phyloP scores from a whole-genome alignment of 2,888 invertebrate species.

The Ormyrus rosae region DNA sequence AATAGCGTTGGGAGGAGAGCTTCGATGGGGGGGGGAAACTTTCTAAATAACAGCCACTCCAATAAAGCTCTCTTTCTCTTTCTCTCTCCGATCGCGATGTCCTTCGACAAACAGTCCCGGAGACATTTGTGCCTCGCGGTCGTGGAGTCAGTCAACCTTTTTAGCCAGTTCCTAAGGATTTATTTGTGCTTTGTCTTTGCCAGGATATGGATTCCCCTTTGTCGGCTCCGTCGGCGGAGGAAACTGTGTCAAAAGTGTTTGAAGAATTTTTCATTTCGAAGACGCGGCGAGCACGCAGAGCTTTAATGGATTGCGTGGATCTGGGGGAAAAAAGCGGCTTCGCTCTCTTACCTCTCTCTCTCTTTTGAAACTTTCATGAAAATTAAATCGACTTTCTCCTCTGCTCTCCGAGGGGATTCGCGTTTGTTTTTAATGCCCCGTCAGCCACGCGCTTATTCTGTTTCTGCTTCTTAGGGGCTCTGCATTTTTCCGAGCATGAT shows the following conservation, averaged over 20 bases:
- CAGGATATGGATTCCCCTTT: slow-evolving; percentile 38
- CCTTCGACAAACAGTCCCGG: too few relatives aligned
- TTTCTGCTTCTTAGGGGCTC: too few relatives aligned
- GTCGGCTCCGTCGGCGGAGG: slow-evolving; percentile 8
- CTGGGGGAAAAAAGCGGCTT: background rate
- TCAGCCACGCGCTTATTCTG: too few relatives aligned
- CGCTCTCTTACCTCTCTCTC: background rate
- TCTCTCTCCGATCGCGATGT: too few relatives aligned
- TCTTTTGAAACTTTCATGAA: slow-evolving; percentile 8
- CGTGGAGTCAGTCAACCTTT: too few relatives aligned
- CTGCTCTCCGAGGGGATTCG: too few relatives aligned
- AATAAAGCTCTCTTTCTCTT: too few relatives aligned
- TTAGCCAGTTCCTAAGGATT: too few relatives aligned
- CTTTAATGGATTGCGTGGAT: slow-evolving; percentile 32
- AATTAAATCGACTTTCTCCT: too few relatives aligned
- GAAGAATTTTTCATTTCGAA: slow-evolving; percentile 52
- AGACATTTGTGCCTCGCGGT: too few relatives aligned
- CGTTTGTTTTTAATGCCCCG: too few relatives aligned
- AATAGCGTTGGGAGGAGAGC: slow-evolving; percentile 9
- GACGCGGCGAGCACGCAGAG: background rate
- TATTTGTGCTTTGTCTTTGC: slow-evolving; percentile 29
- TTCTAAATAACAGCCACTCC: background rate
- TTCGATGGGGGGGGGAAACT: background rate
- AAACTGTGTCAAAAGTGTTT: slow-evolving; percentile 54
- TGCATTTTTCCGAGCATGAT: too few relatives aligned